Base-by-base conservation (phyloP, 2,888 invertebrate genomes). In the Nowickia ferox region DNA sequence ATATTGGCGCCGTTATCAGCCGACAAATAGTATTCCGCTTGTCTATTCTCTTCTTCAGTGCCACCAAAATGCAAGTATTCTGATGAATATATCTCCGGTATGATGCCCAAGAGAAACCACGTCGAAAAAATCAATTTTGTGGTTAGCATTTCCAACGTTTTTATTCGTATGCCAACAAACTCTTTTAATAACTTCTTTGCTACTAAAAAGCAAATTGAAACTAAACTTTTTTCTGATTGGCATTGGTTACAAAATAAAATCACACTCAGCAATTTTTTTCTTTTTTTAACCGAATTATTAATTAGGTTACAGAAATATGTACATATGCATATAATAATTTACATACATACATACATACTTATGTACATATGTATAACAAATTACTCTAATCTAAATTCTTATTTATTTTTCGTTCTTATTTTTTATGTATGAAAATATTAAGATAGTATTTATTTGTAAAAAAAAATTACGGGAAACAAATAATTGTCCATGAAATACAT, bases 1-100 rank as follows among this genome's bases (percentile, higher is more conserved):
- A 40, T 74, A 4, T 87, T 53, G 17, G 76, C 11, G 13, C 59
- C 74, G 10, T 63, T 81, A 59, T 88, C 86, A 11, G 71, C 80
- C 10, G 83, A 53, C 38, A 86, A 63, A 71, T 87, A 88, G 51
- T 87, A 86, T 11, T 53, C 69, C 0, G 83, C 80, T 44, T 79
- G 78, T 19, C 48, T 77, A 0, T 85, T 65, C 48, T 74, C 66
- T 17, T 76, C 77, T 38, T 72, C 48, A 30, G 63, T 66, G 6
- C 68, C 84, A 30, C 84, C 87, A 30, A 87, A 87, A 53, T 85
- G 51, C 5, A 85, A 69, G 17, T 84, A 76, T 79, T 82, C 77
- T n/a, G n/a, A 51, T n/a, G 59, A 53, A 19, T n/a, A 17, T 19
- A 57, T 53, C 22, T 63, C 13, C 4, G 53, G 13, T 11, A 55